A percentile compares a stretch with the other conserved stretches of the same genome.
Conservation (phyloP, 2,797 vertebrate genomes). For the Scleropages formosus region DNA sequence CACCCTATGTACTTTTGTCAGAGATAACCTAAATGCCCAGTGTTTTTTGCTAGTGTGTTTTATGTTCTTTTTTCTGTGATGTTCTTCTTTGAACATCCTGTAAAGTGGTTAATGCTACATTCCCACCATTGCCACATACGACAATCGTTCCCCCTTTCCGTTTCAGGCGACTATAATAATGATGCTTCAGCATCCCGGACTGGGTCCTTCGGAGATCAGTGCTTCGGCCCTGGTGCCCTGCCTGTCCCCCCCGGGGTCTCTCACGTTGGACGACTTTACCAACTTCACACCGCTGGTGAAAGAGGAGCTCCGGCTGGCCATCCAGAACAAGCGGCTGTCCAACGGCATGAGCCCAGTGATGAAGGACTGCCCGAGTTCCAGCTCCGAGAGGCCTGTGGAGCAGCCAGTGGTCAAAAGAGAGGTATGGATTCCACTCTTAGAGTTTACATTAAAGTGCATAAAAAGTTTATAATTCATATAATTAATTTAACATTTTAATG, state of each 20-base stretch:
- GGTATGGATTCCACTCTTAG: constrained; percentile 50
- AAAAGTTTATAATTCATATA: neutral
- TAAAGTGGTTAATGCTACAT: neutral
- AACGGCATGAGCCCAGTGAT: constrained; percentile 72
- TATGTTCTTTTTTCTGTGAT: neutral
- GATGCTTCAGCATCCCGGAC: constrained; percentile 93
- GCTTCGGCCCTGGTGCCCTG: constrained; percentile 89
- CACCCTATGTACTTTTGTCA: neutral
- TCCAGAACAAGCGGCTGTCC: constrained; percentile 83
- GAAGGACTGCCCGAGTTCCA: constrained; percentile 70
- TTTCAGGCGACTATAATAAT: constrained; percentile 72
- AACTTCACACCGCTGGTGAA: constrained; percentile 87
- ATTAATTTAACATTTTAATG: neutral
- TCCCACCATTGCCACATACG: neutral
- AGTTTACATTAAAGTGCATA: neutral
- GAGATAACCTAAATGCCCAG: neutral
- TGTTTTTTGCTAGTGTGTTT: neutral
- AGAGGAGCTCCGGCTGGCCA: constrained; percentile 88
- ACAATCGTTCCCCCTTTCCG: constrained; percentile 3
- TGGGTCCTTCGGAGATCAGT: constrained; percentile 88
- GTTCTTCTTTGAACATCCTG: neutral
- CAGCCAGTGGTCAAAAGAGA: constrained; percentile 47
- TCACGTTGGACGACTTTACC: constrained; percentile 91
- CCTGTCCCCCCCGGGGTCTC: constrained; percentile 83
- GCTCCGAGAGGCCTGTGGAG: constrained; percentile 58